phyloP scores from a whole-genome alignment of 1,140 invertebrate species.

The Zaprionus tsacasi region DNA sequence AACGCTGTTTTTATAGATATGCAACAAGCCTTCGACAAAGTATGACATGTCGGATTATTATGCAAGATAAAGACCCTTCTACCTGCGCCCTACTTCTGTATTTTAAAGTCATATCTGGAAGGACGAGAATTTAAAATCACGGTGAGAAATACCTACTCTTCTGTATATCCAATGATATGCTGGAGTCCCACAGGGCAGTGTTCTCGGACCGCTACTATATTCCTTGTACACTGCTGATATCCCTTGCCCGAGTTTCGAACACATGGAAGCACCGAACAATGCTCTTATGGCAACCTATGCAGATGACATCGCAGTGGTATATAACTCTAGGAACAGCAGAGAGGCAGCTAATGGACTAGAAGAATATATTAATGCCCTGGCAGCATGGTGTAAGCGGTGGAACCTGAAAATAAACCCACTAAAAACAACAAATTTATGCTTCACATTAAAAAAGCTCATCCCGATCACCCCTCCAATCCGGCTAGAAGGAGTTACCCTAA shows the following conservation, averaged over 20 bases:
- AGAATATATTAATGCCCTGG: conserved; percentile 11
- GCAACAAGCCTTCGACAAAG: conserved; percentile 13
- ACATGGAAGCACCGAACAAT: conserved; percentile 22
- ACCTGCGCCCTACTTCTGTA: conserved; percentile 5
- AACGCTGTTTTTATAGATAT: conserved; percentile 11
- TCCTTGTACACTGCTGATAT: conserved; percentile 31
- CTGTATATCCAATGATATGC: conserved; percentile 15
- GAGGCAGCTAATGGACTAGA: conserved; percentile 18
- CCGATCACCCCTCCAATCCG: neutral
- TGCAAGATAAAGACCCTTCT: conserved; percentile 1
- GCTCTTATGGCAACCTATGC: conserved; percentile 26
- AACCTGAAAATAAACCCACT: conserved; percentile 16
- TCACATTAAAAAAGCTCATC: conserved; percentile 9
- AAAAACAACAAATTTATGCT: conserved; percentile 14
- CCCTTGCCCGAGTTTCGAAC: conserved; percentile 7
- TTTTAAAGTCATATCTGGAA: too few species aligned
- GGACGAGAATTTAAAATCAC: conserved; percentile 13
- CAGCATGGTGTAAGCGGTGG: conserved; percentile 21
- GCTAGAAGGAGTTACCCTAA: neutral
- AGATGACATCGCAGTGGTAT: conserved; percentile 18
- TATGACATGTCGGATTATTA: neutral
- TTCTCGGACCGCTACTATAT: conserved; percentile 20
- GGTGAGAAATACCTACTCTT: conserved; percentile 9
- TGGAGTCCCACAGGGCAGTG: conserved; percentile 27
- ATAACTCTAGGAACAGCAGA: conserved; percentile 10